Conservation (phyloP, 1,140 invertebrate genomes). For the Macrobrachium nipponense region DNA sequence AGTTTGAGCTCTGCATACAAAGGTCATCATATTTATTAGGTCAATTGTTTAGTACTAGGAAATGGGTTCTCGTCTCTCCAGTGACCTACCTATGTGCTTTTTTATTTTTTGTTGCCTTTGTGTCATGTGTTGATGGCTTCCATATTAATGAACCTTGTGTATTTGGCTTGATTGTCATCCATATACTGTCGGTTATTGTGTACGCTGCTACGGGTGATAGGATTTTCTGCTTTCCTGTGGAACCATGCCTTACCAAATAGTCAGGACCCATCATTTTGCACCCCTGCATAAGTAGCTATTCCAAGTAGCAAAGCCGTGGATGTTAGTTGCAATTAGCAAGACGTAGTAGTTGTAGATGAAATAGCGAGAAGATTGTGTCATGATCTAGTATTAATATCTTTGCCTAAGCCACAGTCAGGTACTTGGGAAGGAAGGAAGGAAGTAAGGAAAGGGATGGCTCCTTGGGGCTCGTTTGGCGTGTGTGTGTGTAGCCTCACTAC, state of each 20-base stretch:
- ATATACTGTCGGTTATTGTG: conserved; percentile 15
- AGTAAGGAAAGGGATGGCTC: too few relatives aligned
- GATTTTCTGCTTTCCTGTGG: background rate
- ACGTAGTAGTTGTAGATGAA: conserved; percentile 19
- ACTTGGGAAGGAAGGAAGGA: background rate
- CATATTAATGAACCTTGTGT: conserved; percentile 37
- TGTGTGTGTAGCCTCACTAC: conserved; percentile 54
- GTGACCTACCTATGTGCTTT: conserved; percentile 23
- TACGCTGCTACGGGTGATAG: background rate
- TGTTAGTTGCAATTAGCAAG: conserved; percentile 39
- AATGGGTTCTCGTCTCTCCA: conserved; percentile 26
- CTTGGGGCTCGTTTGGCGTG: too few relatives aligned
- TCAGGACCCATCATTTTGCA: conserved; percentile 38
- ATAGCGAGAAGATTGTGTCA: conserved; percentile 33
- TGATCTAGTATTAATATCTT: conserved; percentile 29
- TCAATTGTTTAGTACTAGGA: conserved; percentile 30
- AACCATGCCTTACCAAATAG: conserved; percentile 29
- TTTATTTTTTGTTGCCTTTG: conserved; percentile 38
- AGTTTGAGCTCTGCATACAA: conserved; percentile 43
- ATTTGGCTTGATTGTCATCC: conserved; percentile 35
- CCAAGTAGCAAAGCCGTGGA: conserved; percentile 25
- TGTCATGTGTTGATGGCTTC: conserved; percentile 40
- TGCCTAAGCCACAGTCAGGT: conserved; percentile 41
- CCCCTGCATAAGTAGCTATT: conserved; percentile 50
- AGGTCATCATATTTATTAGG: conserved; percentile 29